Percentiles rank a stretch among this genome's conserved stretches.
These are phyloP conservation scores for Agrotis exclamationis DNA, from an alignment of 2,888 invertebrate genomes.

Conservation along the genomic window DNA sequence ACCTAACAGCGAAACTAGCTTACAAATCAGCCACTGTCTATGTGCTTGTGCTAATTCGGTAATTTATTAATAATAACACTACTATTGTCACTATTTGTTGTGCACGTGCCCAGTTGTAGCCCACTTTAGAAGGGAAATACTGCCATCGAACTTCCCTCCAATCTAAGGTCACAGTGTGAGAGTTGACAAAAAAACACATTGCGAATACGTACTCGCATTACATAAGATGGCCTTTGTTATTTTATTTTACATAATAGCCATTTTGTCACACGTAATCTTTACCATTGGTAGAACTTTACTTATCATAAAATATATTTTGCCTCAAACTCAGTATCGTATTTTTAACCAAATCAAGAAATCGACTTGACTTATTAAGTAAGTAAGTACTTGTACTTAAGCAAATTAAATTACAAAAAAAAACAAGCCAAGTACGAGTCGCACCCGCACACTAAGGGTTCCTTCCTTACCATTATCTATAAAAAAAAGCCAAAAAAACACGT, in stretches of 20 bases:
- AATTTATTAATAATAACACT: conserved; percentile 15
- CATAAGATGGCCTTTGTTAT: conserved; percentile 63
- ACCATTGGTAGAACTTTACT: conserved; percentile 35
- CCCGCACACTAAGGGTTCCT: too few relatives aligned
- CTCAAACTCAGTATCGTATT: conserved; percentile 16
- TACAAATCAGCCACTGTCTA: neutral
- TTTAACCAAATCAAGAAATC: conserved; percentile 12
- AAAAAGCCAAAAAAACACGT: too few relatives aligned
- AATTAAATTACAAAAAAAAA: too few relatives aligned
- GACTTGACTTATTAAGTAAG: neutral
- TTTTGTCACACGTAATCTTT: conserved; percentile 65
- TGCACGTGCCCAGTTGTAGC: conserved; percentile 35
- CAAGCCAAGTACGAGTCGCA: too few relatives aligned
- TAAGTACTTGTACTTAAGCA: too few relatives aligned
- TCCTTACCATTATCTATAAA: too few relatives aligned
- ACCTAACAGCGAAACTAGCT: neutral
- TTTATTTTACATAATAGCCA: conserved; percentile 62
- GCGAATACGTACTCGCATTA: conserved; percentile 45
- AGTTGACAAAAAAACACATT: conserved; percentile 57
- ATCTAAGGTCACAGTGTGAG: conserved; percentile 50
- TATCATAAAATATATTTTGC: conserved; percentile 13
- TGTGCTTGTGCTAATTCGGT: neutral
- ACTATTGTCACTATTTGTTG: conserved; percentile 27
- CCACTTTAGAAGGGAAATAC: conserved; percentile 62
- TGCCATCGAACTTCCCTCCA: conserved; percentile 52